phyloP scores from a whole-genome alignment of 2,797 vertebrate genomes.

The Anisognathus igniventris region DNA sequence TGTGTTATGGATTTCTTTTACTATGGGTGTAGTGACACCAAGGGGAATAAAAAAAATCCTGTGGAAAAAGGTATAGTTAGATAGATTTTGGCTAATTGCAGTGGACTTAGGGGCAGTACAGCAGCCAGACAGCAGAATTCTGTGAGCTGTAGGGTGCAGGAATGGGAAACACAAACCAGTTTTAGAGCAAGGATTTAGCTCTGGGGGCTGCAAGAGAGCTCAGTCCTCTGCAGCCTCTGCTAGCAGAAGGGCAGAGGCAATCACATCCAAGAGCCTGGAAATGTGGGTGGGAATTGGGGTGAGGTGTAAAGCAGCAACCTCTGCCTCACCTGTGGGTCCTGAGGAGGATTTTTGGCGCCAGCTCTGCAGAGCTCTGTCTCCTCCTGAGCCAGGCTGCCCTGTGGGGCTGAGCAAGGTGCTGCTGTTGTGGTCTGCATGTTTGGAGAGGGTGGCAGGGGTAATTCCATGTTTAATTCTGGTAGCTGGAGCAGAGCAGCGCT shows the following conservation, averaged over 20 bases:
- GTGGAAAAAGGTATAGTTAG: not conserved
- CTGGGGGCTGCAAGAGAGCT: not conserved
- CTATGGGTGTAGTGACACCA: not conserved
- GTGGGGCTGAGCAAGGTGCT: not conserved
- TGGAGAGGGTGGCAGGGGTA: not conserved
- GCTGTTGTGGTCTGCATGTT: not conserved
- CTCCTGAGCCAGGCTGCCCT: not conserved
- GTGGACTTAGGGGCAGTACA: not conserved
- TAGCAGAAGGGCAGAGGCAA: not conserved
- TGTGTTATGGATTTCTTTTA: not conserved
- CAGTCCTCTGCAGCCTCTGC: not conserved
- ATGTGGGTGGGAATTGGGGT: rapidly evolving
- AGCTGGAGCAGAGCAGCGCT: not conserved
- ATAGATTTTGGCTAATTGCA: not conserved
- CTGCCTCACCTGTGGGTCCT: not conserved
- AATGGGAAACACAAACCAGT: not conserved
- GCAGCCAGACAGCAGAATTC: not conserved
- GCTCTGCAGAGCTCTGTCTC: not conserved
- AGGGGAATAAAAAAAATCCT: not conserved
- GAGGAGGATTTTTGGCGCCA: not conserved
- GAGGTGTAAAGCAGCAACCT: not conserved
- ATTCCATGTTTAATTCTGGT: not conserved
- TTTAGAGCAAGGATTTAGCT: not conserved
- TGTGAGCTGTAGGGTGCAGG: not conserved
- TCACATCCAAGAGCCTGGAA: not conserved